Percentiles rank a stretch among this genome's conserved stretches.
Conservation (phyloP, 2,113 vertebrate genomes). For the Heteronetta atricapilla region DNA sequence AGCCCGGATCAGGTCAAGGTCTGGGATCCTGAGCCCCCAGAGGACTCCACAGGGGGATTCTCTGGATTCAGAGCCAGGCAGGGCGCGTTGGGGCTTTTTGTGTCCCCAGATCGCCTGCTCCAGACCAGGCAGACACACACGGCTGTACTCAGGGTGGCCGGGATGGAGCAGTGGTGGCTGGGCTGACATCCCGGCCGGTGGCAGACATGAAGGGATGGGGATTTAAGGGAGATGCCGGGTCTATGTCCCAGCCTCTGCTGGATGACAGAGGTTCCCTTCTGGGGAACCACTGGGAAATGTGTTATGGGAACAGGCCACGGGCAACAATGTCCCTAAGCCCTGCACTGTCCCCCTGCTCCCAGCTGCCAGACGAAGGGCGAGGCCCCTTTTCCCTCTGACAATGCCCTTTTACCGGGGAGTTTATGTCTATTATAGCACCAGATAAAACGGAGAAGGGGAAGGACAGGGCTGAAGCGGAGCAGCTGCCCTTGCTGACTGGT, state of each 20-base stretch:
- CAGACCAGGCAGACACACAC: too few species aligned
- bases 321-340: neutral
- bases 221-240: neutral
- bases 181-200: rapidly evolving
- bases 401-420: neutral
- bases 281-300: neutral
- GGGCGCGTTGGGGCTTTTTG: neutral
- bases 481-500: neutral
- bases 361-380: constrained; percentile 18
- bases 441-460: neutral
- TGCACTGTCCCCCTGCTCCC: neutral
- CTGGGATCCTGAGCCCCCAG: neutral
- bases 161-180: neutral
- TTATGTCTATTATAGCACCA: neutral
- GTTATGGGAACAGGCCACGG: neutral
- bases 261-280: too few species aligned
- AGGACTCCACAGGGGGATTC: too few species aligned
- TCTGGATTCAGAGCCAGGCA: neutral
- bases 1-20: too few species aligned
- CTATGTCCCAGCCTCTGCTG: neutral
- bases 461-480: neutral
- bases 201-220: neutral
- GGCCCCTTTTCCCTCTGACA: constrained; percentile 10
- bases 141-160: too few species aligned
- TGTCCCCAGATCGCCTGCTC: neutral